Evolutionary conservation across 2,888 invertebrate genomes (phyloP), one percentile per base, ranked within the genome.

Genomic region (Eilema sororculum): DNA sequence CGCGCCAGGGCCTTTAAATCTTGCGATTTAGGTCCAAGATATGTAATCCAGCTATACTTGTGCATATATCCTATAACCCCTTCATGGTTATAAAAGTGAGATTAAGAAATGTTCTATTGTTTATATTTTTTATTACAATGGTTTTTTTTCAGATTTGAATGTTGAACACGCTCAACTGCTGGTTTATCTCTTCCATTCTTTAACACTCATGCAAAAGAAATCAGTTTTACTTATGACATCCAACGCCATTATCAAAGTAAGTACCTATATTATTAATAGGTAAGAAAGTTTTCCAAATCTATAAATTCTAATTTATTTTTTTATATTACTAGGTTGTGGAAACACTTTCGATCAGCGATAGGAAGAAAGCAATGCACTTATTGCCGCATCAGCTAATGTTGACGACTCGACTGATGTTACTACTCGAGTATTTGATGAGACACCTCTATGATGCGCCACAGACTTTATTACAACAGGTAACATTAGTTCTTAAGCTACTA

Each of bases 181-280:
- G 76, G 96, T 99, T 12, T 99, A 99, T 90, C 95, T 99, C 16
- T 99, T 99, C 92, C 99, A 99, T 91, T 98, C 99, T 0, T 93
- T 99, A 73, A 99, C 98, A 84, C 95, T 99, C 75, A 99, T 99
- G 98, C 99, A 99, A 93, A 99, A 99, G 94, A 99, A 99, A 91
- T 98, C 98, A 2, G 98, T 99, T 1, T 95, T 99, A 56, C 96
- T 99, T 12, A 96, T 98, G 82, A 97, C 98, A 46, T 97, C 98
- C 2, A 97, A 98, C 76, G 98, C 95, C 56, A 95, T 95, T 33
- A 95, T 95, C 68, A 95, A 95, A 86, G 95, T 95, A 83, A 85
- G 86, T 81, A n/a, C n/a, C n/a, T n/a, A 59, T 0, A 25, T 37
- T 13, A 16, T 25, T 30, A 10, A 6, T 20, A 33, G n/a, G 1